Percentiles rank a stretch among this genome's conserved stretches.
phyloP scores from a whole-genome alignment of 2,113 vertebrate genomes.

The Chlamydotis undulata region DNA sequence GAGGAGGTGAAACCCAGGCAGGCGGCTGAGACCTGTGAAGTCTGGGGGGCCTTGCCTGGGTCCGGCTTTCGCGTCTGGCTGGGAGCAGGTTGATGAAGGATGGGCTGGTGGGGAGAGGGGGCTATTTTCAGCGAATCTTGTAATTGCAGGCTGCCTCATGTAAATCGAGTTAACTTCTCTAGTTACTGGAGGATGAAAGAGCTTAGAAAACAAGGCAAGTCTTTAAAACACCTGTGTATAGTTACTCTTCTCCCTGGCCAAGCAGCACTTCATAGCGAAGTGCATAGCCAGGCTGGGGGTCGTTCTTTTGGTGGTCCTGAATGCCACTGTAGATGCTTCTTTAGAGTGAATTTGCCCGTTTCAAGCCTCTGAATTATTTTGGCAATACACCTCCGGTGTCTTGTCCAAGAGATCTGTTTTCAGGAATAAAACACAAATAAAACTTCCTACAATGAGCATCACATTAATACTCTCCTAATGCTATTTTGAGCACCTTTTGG shows the following conservation, averaged over 20 bases:
- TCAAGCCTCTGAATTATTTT: background rate
- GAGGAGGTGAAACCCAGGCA: background rate
- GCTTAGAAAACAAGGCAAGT: background rate
- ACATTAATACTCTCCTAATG: background rate
- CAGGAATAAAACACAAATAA: background rate
- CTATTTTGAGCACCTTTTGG: background rate
- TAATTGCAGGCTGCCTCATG: background rate
- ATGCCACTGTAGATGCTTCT: background rate
- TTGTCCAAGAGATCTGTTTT: background rate
- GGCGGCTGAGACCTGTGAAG: fast-evolving
- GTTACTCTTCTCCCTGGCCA: background rate
- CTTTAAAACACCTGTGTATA: background rate
- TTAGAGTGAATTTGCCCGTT: background rate
- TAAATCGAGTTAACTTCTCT: background rate
- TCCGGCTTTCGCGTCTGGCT: background rate
- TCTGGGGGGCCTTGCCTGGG: background rate
- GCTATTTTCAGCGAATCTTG: background rate
- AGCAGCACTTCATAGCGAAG: background rate
- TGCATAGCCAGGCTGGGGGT: background rate
- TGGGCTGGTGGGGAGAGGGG: background rate
- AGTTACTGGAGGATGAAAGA: background rate
- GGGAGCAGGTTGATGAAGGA: background rate
- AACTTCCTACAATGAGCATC: background rate
- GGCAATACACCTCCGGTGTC: background rate
- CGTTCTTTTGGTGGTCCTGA: background rate